Evolutionary conservation across 2,888 invertebrate species (phyloP).

Genomic region (Endomychus coccineus): DNA sequence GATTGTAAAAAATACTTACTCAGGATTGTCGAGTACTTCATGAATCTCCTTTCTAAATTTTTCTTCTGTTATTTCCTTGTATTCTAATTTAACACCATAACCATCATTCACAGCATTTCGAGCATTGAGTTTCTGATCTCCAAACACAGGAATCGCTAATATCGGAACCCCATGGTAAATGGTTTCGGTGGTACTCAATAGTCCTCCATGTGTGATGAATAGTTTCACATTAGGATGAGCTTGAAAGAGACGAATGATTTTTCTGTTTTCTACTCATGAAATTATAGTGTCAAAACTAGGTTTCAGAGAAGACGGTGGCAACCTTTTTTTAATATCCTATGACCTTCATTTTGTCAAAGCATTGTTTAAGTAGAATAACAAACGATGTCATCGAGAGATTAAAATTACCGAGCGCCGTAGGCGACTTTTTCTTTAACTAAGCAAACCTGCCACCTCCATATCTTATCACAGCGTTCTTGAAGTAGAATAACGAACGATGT

Average conservation of each 20-base stretch:
- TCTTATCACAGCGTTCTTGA: no score
- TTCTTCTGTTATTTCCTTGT: constrained; percentile 17
- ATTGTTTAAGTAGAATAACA: no score
- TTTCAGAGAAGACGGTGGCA: no score
- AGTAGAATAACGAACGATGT: no score
- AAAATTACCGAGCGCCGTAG: no score
- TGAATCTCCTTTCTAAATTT: constrained; percentile 17
- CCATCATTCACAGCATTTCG: constrained; percentile 18
- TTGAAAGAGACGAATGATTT: constrained; percentile 8
- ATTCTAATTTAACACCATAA: constrained; percentile 19
- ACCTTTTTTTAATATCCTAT: no score
- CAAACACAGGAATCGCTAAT: constrained; percentile 23
- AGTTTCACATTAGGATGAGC: constrained; percentile 24
- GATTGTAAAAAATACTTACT: constrained; percentile 15
- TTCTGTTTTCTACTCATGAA: background rate
- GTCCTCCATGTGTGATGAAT: constrained; percentile 26
- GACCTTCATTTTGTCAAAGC: no score
- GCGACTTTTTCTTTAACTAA: no score
- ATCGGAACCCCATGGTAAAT: constrained; percentile 23
- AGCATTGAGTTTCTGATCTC: constrained; percentile 22
- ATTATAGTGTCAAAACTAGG: no score
- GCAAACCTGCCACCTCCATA: no score
- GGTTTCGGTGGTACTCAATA: constrained; percentile 24
- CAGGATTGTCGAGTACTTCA: constrained; percentile 19
- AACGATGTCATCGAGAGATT: no score